phyloP scores from a whole-genome alignment of 2,113 vertebrate species.

The Pimephales promelas region DNA sequence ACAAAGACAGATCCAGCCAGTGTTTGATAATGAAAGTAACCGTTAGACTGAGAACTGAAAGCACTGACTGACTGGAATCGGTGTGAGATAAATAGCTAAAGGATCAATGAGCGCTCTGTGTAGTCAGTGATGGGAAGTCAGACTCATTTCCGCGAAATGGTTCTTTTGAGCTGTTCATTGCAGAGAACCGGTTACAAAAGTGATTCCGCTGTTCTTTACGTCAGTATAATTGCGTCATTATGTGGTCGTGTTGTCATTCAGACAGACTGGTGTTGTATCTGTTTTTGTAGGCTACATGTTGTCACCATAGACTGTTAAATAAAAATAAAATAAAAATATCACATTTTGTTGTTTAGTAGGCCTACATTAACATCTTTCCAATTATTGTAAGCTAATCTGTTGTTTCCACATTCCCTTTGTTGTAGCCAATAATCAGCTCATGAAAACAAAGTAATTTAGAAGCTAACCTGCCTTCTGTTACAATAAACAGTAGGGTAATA shows the following conservation, averaged over 20 bases:
- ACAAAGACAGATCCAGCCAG: neutral
- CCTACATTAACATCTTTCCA: neutral
- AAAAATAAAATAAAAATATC: neutral
- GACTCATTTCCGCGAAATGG: conserved; percentile 17
- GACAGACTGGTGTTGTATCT: no score
- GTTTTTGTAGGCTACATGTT: no score
- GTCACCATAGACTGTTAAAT: no score
- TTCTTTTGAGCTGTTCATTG: conserved; percentile 3
- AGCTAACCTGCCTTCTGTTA: no score
- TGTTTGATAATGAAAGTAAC: neutral
- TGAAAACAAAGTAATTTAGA: neutral
- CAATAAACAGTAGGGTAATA: neutral
- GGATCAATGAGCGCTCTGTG: neutral
- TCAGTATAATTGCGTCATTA: conserved; percentile 1
- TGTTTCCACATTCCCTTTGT: neutral
- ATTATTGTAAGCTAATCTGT: neutral
- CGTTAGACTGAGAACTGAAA: neutral
- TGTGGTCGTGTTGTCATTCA: neutral
- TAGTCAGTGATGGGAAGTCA: neutral
- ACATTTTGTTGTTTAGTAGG: neutral
- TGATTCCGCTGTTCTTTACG: conserved; percentile 10
- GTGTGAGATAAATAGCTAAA: neutral
- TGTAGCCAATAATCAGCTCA: neutral
- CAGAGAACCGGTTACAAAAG: neutral
- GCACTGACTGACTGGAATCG: neutral